Conservation (phyloP, 2,797 vertebrate species). For the Argyrosomus regius region DNA sequence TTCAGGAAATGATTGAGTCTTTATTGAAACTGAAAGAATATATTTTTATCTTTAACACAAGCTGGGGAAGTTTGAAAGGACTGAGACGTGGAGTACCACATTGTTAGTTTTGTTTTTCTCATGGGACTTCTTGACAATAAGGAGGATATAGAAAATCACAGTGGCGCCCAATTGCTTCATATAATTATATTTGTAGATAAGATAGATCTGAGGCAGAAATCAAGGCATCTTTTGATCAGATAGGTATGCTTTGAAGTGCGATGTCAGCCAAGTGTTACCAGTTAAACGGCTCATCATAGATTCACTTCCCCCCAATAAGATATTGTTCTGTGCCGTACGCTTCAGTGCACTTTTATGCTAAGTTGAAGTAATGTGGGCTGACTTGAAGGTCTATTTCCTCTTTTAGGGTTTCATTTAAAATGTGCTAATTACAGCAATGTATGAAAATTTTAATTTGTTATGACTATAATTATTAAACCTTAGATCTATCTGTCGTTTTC, state of each 20-base stretch:
- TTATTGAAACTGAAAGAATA: not conserved
- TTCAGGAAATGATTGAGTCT: not conserved
- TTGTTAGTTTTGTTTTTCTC: not conserved
- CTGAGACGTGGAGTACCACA: not conserved
- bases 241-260: not conserved
- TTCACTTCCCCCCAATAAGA: constrained; percentile 27
- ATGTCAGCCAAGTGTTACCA: constrained; percentile 6
- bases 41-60: not conserved
- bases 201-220: not conserved
- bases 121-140: not conserved
- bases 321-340: not conserved
- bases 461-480: not conserved
- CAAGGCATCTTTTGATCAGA: constrained; percentile 8
- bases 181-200: not conserved
- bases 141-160: not conserved
- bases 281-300: constrained; percentile 29
- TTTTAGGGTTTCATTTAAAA: constrained; percentile 30
- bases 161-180: not conserved
- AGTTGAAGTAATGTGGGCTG: constrained; percentile 20
- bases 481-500: not conserved
- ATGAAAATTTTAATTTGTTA: not conserved
- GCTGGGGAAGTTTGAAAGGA: not conserved
- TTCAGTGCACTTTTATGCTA: constrained; percentile 25
- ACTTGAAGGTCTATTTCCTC: constrained; percentile 29
- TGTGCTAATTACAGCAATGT: no score